Percentiles rank a stretch among this genome's conserved stretches.
Conservation (phyloP, 2,888 invertebrate species). For the Synanthedon vespiformis region DNA sequence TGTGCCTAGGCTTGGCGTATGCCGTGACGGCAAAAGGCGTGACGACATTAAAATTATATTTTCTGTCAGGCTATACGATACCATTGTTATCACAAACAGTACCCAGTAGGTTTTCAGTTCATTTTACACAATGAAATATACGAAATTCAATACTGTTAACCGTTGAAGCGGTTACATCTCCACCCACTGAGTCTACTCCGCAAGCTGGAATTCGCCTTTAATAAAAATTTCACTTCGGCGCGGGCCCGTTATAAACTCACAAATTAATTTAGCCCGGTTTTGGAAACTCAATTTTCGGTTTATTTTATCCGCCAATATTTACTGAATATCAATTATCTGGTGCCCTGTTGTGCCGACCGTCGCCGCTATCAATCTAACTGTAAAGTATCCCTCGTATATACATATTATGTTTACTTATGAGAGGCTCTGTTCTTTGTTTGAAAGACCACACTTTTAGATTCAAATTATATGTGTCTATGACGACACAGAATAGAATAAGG, state of each 20-base stretch:
- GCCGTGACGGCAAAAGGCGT: too few relatives aligned
- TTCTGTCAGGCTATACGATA: too few relatives aligned
- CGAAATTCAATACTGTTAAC: constrained; percentile 19
- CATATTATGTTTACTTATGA: neutral
- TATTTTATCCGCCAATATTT: constrained; percentile 67
- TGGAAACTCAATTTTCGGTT: constrained; percentile 64
- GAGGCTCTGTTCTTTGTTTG: neutral
- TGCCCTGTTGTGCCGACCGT: constrained; percentile 7
- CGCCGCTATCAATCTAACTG: constrained; percentile 35
- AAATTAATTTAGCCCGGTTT: constrained; percentile 65
- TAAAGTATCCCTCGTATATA: constrained; percentile 8
- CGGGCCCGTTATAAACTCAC: constrained; percentile 61
- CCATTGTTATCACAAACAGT: too few relatives aligned
- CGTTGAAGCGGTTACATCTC: constrained; percentile 5
- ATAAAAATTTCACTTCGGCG: constrained; percentile 52
- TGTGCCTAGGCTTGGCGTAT: too few relatives aligned
- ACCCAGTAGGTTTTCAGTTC: constrained; percentile 3
- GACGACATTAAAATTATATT: too few relatives aligned
- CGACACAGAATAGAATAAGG: too few relatives aligned
- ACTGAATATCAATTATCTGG: constrained; percentile 64
- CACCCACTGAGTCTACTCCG: constrained; percentile 17
- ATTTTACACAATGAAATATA: constrained; percentile 5
- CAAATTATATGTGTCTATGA: too few relatives aligned
- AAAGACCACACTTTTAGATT: too few relatives aligned
- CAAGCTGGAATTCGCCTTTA: constrained; percentile 45